Base-by-base conservation (phyloP, 2,797 vertebrate genomes). In the Perodicticus potto region DNA sequence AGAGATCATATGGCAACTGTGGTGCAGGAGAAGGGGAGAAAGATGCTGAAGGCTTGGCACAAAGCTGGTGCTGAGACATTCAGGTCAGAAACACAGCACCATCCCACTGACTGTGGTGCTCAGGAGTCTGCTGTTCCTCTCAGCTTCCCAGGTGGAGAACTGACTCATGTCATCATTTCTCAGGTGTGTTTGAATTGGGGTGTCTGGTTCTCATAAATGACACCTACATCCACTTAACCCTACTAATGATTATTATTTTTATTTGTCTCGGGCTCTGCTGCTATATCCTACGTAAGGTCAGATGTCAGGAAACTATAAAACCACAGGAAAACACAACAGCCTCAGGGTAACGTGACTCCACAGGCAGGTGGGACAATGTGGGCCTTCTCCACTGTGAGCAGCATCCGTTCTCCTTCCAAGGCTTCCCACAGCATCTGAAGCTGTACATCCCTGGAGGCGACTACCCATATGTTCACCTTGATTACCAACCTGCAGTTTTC, bases 401-500 rank as follows among this genome's bases (percentile, higher is more conserved):
- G 86, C 65, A 29, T 37, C 91, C 32, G 59, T 89, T 77, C 65
- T 80, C 53, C 83, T 92, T 88, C 76, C 53, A 40, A 34, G 34
- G 27, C 57, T 92, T 8, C 69, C 83, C 81, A 29, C 23, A 34
- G 85, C 86, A 72, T 63, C 78, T 45, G 93, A 73, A 84, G 65
- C 59, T 59, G 53, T 23, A 25, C 23, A 59, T 91, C 91, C 86
- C 95, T 73, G 83, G 92, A 96, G 95, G 93, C 32, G 0, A n/a
- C 65, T 91, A 86, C 83, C 94, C 96, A 70, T 91, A 86, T 96
- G 94, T 81, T 95, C 81, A 96, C 93, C 96, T 97, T 94, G 95
- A 95, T 95, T 84, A 91, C 17, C 59, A 91, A 49, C 73, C 89
- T 77, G 80, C 84, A 61, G 65, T 88, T 96, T 76, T 78, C n/a